Percentiles rank a stretch among this genome's conserved stretches.
phyloP scores from a whole-genome alignment of 1,140 invertebrate species.

The Drosophila kurseongensis region DNA sequence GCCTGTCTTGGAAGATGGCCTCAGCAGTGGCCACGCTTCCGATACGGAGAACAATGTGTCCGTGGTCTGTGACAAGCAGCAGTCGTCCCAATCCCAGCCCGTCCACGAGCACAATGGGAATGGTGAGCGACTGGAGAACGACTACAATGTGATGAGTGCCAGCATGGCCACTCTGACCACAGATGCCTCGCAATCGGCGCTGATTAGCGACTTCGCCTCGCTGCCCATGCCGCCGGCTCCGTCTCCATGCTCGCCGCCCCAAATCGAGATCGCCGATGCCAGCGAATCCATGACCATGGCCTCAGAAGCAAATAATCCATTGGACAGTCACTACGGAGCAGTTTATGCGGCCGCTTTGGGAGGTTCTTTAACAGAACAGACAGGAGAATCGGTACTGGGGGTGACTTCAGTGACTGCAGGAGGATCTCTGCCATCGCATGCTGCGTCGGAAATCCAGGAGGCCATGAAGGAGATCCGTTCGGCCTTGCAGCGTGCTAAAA shows the following conservation, averaged over 20 bases:
- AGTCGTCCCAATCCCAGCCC: constrained; percentile 16
- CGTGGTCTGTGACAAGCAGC: constrained; percentile 66
- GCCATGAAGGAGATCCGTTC: constrained; percentile 93
- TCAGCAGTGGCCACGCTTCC: constrained; percentile 95
- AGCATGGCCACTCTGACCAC: constrained; percentile 44
- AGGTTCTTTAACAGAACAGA: constrained; percentile 38
- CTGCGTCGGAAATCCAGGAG: constrained; percentile 86
- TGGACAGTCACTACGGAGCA: constrained; percentile 52
- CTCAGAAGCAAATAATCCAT: background rate
- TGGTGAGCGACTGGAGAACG: constrained; percentile 58
- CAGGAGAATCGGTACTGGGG: constrained; percentile 2
- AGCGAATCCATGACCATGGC: constrained; percentile 18
- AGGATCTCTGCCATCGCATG: constrained; percentile 56
- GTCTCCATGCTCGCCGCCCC: constrained; percentile 52
- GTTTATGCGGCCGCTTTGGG: constrained; percentile 63
- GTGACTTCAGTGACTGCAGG: background rate
- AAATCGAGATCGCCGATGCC: constrained; percentile 37
- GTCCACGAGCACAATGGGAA: constrained; percentile 48
- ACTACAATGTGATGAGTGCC: constrained; percentile 54
- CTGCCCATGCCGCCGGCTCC: constrained; percentile 43
- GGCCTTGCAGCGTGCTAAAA: constrained; percentile 89
- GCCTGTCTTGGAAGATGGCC: constrained; percentile 97
- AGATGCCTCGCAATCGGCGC: constrained; percentile 41
- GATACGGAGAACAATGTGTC: constrained; percentile 93
- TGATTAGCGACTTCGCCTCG: constrained; percentile 58